phyloP scores from a whole-genome alignment of 1,140 invertebrate genomes.

The Trichomalopsis sarcophagae region DNA sequence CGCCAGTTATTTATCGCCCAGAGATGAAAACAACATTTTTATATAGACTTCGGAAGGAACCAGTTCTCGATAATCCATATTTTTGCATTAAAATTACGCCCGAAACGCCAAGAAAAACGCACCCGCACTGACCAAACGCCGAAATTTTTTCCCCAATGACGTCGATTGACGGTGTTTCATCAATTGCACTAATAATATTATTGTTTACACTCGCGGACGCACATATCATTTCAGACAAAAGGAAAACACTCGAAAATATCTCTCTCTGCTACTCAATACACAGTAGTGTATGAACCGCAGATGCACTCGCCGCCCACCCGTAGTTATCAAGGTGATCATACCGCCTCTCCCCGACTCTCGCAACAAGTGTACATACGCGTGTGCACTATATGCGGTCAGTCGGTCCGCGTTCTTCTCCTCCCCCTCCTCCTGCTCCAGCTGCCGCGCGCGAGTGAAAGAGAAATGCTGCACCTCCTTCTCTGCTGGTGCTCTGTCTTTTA shows the following conservation, averaged over 20 bases:
- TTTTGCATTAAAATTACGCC: neutral
- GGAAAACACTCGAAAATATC: no score
- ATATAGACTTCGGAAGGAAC: neutral
- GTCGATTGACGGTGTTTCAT: no score
- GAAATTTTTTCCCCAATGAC: no score
- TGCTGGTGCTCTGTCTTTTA: neutral
- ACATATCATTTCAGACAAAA: no score
- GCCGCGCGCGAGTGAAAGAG: constrained; percentile 31
- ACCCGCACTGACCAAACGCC: no score
- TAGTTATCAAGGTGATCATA: neutral
- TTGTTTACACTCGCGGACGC: no score
- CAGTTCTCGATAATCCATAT: neutral
- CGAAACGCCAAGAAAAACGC: no score
- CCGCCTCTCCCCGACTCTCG: neutral
- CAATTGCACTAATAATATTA: no score
- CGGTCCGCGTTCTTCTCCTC: neutral
- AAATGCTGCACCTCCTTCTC: constrained; percentile 36
- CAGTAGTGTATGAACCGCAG: neutral
- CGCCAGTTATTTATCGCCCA: neutral
- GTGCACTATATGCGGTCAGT: neutral
- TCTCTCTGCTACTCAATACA: no score
- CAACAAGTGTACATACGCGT: neutral
- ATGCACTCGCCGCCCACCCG: neutral
- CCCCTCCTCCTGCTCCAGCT: neutral
- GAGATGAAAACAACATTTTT: neutral